Evolutionary conservation across 2,113 vertebrate genomes (phyloP), one percentile per base, ranked within the genome.

Genomic region (Emydura subglobosa): DNA sequence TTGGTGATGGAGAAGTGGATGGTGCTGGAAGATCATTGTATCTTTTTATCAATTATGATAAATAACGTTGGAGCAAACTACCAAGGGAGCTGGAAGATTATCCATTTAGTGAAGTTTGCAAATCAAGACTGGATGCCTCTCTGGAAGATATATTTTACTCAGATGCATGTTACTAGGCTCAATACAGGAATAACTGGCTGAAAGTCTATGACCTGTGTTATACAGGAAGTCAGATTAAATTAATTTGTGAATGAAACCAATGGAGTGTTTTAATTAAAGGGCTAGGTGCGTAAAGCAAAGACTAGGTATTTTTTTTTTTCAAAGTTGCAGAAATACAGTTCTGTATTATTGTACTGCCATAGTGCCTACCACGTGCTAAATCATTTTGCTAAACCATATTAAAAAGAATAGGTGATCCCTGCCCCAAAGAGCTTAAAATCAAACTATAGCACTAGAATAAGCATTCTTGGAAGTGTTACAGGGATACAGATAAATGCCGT

Each of bases 41-140:
- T 92, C 80, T 6, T 81, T 7, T 81, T 81, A 79, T 93, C 90
- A 95, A 87, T 86, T 42, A 89, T 95, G 97, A 96, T 97, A 97
- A 96, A 96, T 92, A 91, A 74, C 0, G 0, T 83, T 81, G 97
- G 50, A 85, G 61, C 2, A 3, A 1, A 44, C 83, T 0, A 57
- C 87, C 16, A 47, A 2, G n/a, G 93, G 8, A 80, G 80, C 13
- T 9, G 82, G 49, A 55, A 2, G 22, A 2, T 1, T 6, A 82
- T 82, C 91, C 1, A 50, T 14, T 91, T 80, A 1, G 1, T 14
- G 21, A 59, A 91, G 86, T 78, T 87, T 84, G 44, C 17, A 54
- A n/a, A 80, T 59, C 83, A 5, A 55, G 27, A 39, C 6, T 1
- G 51, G 91, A 21, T 12, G 76, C 34, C 90, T 89, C 89, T 78